phyloP scores from a whole-genome alignment of 2,113 vertebrate species.

The Colaptes auratus region DNA sequence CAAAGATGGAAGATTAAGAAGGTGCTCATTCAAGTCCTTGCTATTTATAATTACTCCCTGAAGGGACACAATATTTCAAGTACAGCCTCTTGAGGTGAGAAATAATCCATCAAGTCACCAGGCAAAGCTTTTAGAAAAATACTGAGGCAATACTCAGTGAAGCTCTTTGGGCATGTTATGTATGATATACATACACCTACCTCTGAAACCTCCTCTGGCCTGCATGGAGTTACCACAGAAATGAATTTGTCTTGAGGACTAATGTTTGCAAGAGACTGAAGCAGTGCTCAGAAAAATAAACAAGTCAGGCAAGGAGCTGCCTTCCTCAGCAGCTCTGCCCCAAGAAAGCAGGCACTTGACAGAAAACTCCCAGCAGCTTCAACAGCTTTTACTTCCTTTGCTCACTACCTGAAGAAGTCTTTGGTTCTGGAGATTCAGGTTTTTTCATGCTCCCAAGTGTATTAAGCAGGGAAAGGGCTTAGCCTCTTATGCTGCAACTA shows the following conservation, averaged over 20 bases:
- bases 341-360: not conserved
- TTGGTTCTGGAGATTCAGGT: not conserved
- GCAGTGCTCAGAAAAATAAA: not conserved
- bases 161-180: not conserved
- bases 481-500: fast-evolving
- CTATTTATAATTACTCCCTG: conserved; percentile 70
- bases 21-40: conserved; percentile 62
- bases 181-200: not conserved
- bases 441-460: not conserved
- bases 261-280: not conserved
- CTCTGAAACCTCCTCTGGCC: not conserved
- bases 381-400: not conserved
- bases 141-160: not conserved
- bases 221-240: not conserved
- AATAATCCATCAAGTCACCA: conserved; percentile 66
- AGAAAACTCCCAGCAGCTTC: not conserved
- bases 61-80: conserved; percentile 73
- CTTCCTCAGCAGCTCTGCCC: not conserved
- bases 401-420: not conserved
- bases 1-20: conserved; percentile 72
- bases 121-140: conserved; percentile 44
- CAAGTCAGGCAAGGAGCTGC: conserved; percentile 3
- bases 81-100: conserved; percentile 64
- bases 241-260: not conserved
- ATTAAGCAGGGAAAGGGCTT: not conserved